phyloP scores from a whole-genome alignment of 2,888 invertebrate genomes.

The Lutraria lutraria region DNA sequence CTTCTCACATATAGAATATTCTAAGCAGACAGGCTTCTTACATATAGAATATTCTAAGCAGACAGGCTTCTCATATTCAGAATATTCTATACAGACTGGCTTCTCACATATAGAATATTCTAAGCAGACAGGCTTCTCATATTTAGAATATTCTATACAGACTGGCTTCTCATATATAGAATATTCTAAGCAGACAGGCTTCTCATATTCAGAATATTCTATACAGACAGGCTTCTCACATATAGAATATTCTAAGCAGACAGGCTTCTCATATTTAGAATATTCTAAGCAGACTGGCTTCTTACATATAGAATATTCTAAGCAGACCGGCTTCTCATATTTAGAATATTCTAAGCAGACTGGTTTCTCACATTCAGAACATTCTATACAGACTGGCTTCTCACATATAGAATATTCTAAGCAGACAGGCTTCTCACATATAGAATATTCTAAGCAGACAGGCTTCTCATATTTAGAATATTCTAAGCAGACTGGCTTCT shows the following conservation, averaged over 20 bases:
- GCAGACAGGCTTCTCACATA: background rate
- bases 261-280: background rate
- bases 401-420: background rate
- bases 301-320: no score
- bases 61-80: background rate
- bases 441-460: no score
- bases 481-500: background rate
- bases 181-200: no score
- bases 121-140: background rate
- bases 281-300: background rate
- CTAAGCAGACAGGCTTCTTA: no score
- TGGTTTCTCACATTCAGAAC: no score
- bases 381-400: slow-evolving; percentile 88
- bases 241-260: no score
- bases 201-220: background rate
- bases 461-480: background rate
- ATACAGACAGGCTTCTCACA: background rate
- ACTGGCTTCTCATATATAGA: no score
- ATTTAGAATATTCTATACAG: background rate
- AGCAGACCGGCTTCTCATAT: no score
- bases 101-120: no score
- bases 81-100: background rate
- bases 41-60: no score
- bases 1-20: no score
- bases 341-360: background rate